Evolutionary conservation across 2,888 invertebrate species (phyloP).

Genomic region (Pseudeuparius sepicola): DNA sequence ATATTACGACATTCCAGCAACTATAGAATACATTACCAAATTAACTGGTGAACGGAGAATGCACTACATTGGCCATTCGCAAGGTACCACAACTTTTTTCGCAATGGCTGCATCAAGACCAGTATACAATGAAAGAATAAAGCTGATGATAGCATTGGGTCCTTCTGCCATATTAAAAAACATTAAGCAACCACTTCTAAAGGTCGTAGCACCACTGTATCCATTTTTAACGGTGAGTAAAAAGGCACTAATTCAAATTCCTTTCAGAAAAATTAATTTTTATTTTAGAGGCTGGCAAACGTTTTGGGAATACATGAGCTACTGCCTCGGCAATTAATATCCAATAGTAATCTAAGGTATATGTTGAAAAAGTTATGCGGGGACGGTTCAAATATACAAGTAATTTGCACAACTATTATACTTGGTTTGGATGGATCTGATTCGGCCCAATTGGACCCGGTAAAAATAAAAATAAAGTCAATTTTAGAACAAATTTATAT

Average conservation of each 20-base stretch:
- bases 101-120: slow-evolving; percentile 55
- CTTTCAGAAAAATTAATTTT: background rate
- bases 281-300: slow-evolving; percentile 19
- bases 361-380: slow-evolving; percentile 13
- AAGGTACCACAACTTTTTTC: slow-evolving; percentile 59
- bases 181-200: slow-evolving; percentile 11
- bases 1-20: slow-evolving; percentile 64
- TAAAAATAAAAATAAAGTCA: too few relatives aligned
- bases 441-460: too few relatives aligned
- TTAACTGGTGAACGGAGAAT: slow-evolving; percentile 49
- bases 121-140: slow-evolving; percentile 54
- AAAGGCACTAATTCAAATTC: slow-evolving; percentile 1
- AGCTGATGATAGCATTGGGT: slow-evolving; percentile 24
- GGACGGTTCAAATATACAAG: too few relatives aligned
- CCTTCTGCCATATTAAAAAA: slow-evolving; percentile 13
- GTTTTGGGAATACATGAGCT: slow-evolving; percentile 18
- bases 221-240: slow-evolving; percentile 16
- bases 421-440: too few relatives aligned
- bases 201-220: slow-evolving; percentile 11
- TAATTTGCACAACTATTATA: too few relatives aligned
- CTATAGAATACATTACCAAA: slow-evolving; percentile 58
- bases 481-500: too few relatives aligned
- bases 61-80: slow-evolving; percentile 72
- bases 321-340: slow-evolving; percentile 16
- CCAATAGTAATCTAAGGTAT: slow-evolving; percentile 13